Evolutionary conservation across 2,797 vertebrate genomes (phyloP).

Genomic region (Linurgus olivaceus): DNA sequence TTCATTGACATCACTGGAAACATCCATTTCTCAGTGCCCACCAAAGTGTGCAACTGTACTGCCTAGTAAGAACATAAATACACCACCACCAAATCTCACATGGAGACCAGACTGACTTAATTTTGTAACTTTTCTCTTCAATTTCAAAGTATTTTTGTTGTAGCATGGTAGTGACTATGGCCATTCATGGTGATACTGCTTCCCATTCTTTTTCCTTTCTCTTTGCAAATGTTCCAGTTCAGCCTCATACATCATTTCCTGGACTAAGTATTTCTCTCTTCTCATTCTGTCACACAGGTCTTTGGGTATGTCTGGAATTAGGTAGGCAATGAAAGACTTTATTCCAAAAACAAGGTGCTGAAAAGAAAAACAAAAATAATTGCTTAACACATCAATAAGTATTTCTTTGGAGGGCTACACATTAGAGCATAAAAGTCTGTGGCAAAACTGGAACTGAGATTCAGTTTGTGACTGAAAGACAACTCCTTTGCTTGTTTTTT

Average conservation of each 20-base stretch:
- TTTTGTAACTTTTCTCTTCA: neutral
- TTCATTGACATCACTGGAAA: neutral
- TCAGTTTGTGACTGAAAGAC: neutral
- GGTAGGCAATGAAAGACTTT: slow-evolving; percentile 98
- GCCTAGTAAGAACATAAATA: slow-evolving; percentile 20
- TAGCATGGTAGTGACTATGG: slow-evolving; percentile 81
- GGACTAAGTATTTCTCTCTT: slow-evolving; percentile 97
- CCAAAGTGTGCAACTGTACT: neutral
- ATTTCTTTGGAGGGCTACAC: neutral
- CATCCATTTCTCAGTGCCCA: neutral
- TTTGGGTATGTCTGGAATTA: slow-evolving; percentile 98
- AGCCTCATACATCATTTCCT: slow-evolving; percentile 99
- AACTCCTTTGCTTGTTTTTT: neutral
- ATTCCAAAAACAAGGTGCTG: slow-evolving; percentile 98
- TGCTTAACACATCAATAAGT: neutral
- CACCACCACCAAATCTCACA: neutral
- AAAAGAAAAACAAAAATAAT: slow-evolving; percentile 32
- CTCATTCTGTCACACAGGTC: slow-evolving; percentile 95
- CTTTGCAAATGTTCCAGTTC: slow-evolving; percentile 96
- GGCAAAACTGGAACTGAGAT: neutral
- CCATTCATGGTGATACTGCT: slow-evolving; percentile 97
- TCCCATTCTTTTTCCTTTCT: slow-evolving; percentile 93
- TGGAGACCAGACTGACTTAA: neutral
- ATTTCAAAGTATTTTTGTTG: neutral
- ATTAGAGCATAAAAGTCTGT: neutral